Evolutionary conservation across 1,140 invertebrate species (phyloP).

Genomic region (Zelostemma sp.): DNA sequence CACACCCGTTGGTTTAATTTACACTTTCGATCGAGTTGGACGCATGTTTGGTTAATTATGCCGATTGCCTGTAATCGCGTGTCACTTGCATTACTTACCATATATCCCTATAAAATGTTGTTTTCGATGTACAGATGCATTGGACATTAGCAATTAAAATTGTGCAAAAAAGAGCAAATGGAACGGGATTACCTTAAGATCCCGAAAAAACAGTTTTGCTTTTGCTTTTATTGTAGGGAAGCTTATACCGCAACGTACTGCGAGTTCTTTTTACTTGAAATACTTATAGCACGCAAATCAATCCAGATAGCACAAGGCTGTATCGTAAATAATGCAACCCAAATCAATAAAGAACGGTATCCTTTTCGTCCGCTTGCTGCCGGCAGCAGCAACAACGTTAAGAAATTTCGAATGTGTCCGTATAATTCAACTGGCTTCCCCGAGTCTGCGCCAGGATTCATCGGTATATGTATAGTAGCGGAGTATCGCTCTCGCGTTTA

Average conservation of each 20-base stretch:
- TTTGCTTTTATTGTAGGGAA: neutral
- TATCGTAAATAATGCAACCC: slow-evolving; percentile 62
- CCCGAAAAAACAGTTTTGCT: slow-evolving; percentile 27
- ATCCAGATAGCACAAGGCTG: slow-evolving; percentile 44
- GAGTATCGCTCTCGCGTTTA: slow-evolving; percentile 4
- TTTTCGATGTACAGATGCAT: slow-evolving; percentile 5
- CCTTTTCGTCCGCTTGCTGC: slow-evolving; percentile 35
- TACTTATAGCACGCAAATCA: slow-evolving; percentile 24
- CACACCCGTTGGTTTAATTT: slow-evolving; percentile 51
- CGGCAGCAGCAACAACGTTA: slow-evolving; percentile 48
- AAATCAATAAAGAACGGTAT: slow-evolving; percentile 62
- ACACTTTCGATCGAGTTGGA: slow-evolving; percentile 32
- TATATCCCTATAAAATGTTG: slow-evolving; percentile 13
- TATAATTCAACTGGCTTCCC: slow-evolving; percentile 46
- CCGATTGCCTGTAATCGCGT: slow-evolving; percentile 34
- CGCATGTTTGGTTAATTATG: slow-evolving; percentile 36
- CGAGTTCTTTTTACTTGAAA: neutral
- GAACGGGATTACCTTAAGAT: slow-evolving; percentile 12
- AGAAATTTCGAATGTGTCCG: slow-evolving; percentile 59
- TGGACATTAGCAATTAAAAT: slow-evolving; percentile 22
- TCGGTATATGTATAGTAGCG: slow-evolving; percentile 10
- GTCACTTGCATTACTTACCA: slow-evolving; percentile 15
- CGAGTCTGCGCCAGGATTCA: slow-evolving; percentile 24
- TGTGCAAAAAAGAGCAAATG: slow-evolving; percentile 1
- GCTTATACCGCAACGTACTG: neutral